phyloP scores from a whole-genome alignment of 2,888 invertebrate species.

The Synergus japonicus region DNA sequence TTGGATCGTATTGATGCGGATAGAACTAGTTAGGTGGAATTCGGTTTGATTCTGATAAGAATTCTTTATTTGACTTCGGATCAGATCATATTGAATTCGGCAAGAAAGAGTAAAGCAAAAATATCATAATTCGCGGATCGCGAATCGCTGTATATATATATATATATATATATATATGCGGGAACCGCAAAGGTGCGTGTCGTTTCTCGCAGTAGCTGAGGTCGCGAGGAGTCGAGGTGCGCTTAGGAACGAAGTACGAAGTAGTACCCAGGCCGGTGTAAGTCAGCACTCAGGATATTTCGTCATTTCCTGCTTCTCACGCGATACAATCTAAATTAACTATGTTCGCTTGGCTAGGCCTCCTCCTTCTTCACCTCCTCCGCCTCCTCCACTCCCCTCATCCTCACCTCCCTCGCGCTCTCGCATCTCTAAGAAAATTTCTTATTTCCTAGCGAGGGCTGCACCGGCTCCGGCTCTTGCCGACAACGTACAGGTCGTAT shows the following conservation, averaged over 20 bases:
- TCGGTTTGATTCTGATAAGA: too few species aligned
- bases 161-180: background rate
- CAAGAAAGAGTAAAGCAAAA: too few species aligned
- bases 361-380: slow-evolving; percentile 64
- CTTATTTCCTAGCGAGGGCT: slow-evolving; percentile 74
- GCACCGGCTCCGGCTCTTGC: slow-evolving; percentile 46
- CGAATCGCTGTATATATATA: background rate
- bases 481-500: slow-evolving; percentile 35
- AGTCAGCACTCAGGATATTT: slow-evolving; percentile 78
- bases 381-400: slow-evolving; percentile 52
- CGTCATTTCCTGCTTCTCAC: slow-evolving; percentile 78
- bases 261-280: slow-evolving; percentile 70
- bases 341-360: slow-evolving; percentile 77
- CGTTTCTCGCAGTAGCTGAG: slow-evolving; percentile 66
- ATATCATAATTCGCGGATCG: background rate
- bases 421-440: slow-evolving; percentile 75
- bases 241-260: slow-evolving; percentile 58
- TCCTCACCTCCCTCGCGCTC: slow-evolving; percentile 61
- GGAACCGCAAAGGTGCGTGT: slow-evolving; percentile 60
- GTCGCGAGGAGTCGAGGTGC: slow-evolving; percentile 68
- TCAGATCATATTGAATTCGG: too few species aligned
- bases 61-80: too few species aligned
- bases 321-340: slow-evolving; percentile 78
- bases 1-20: too few species aligned
- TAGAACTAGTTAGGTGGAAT: too few species aligned